phyloP scores from a whole-genome alignment of 2,888 invertebrate genomes.

The Rotaria magnacalcarata region DNA sequence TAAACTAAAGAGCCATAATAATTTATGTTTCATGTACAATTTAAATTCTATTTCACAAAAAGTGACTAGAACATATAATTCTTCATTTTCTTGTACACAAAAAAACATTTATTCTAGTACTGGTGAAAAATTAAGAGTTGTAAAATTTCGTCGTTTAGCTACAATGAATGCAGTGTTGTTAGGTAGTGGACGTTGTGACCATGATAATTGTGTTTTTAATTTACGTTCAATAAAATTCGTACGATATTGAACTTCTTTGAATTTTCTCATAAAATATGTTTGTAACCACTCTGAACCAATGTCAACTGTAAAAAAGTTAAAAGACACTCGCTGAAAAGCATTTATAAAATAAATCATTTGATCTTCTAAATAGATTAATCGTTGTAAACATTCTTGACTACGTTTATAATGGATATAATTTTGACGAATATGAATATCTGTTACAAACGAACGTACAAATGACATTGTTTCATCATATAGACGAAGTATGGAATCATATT shows the following conservation, averaged over 20 bases:
- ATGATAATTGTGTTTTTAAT: conserved; percentile 38
- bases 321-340: conserved; percentile 31
- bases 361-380: conserved; percentile 28
- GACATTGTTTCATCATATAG: conserved; percentile 35
- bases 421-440: conserved; percentile 41
- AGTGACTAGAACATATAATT: background rate
- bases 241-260: conserved; percentile 37
- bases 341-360: conserved; percentile 42
- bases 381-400: conserved; percentile 38
- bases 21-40: background rate
- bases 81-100: background rate
- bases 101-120: background rate
- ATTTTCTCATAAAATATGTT: conserved; percentile 44
- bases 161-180: conserved; percentile 13
- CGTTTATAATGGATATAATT: conserved; percentile 43
- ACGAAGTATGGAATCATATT: background rate
- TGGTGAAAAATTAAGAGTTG: background rate
- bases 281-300: conserved; percentile 43
- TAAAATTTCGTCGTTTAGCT: background rate
- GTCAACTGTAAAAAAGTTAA: conserved; percentile 32
- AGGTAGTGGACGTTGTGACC: conserved; percentile 41
- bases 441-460: conserved; percentile 37
- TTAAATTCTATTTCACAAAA: background rate
- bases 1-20: background rate
- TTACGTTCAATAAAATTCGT: conserved; percentile 14